Conservation (phyloP, 1,140 invertebrate species). For the Sweltsa coloradensis region DNA sequence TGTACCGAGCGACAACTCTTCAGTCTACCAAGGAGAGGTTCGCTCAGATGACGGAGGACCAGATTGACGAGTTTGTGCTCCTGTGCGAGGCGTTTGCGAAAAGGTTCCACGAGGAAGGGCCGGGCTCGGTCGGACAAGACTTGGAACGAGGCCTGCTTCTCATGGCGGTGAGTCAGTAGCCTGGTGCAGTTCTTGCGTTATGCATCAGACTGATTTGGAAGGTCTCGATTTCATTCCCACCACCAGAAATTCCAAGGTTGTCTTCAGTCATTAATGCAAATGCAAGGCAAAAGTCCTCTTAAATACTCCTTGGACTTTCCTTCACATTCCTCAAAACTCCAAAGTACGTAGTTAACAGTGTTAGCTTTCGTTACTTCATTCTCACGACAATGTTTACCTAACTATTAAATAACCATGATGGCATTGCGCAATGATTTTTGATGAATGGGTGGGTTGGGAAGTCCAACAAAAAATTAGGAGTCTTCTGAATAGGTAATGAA, state of each 20-base stretch:
- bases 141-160: slow-evolving; percentile 56
- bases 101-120: slow-evolving; percentile 60
- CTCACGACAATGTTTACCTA: too few species aligned
- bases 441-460: too few species aligned
- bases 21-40: slow-evolving; percentile 62
- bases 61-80: slow-evolving; percentile 57
- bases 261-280: not conserved
- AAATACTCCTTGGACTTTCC: too few species aligned
- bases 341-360: too few species aligned
- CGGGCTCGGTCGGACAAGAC: slow-evolving; percentile 59
- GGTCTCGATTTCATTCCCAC: not conserved
- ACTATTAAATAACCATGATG: too few species aligned
- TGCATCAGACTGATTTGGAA: too few species aligned
- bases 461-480: too few species aligned
- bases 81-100: slow-evolving; percentile 54
- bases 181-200: too few species aligned
- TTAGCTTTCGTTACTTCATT: too few species aligned
- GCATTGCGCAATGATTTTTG: too few species aligned
- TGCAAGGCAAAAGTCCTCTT: slow-evolving; percentile 11
- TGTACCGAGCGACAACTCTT: slow-evolving; percentile 51
- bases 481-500: too few species aligned
- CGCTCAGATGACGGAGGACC: slow-evolving; percentile 53
- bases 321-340: too few species aligned
- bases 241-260: not conserved
- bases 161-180: slow-evolving; percentile 45